Percentiles rank a stretch among this genome's conserved stretches.
These are phyloP conservation scores for Chaetophractus vellerosus DNA, from an alignment of 2,797 vertebrate genomes.

Conservation along the genomic window DNA sequence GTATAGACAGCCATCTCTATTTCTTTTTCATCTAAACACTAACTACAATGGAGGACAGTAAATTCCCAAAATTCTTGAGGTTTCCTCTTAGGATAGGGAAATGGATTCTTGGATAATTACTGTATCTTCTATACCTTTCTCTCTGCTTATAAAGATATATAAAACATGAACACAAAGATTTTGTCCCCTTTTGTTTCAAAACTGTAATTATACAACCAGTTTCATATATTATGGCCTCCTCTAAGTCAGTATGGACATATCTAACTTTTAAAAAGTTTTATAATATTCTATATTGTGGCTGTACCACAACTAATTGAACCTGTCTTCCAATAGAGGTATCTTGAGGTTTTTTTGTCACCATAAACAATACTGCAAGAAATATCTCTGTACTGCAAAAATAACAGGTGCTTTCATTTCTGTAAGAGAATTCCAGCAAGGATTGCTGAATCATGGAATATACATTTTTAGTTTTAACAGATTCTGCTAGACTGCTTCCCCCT, in stretches of 20 bases:
- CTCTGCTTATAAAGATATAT: neutral
- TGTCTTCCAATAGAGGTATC: neutral
- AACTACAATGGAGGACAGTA: fast-evolving
- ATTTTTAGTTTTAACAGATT: neutral
- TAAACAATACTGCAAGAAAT: neutral
- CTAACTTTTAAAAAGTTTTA: neutral
- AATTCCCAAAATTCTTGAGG: fast-evolving
- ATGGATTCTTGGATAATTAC: neutral
- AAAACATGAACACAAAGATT: neutral
- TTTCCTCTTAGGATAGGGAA: neutral
- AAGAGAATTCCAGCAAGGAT: neutral
- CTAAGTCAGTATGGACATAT: neutral
- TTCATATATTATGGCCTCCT: neutral
- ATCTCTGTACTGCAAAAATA: neutral
- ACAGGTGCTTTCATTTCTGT: neutral
- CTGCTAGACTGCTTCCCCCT: neutral
- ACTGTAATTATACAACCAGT: neutral
- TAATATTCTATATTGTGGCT: fast-evolving
- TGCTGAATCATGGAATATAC: neutral
- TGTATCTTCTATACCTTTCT: neutral
- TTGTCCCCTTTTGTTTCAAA: neutral
- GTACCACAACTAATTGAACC: neutral
- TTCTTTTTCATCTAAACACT: neutral
- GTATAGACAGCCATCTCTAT: neutral
- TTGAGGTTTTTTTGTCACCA: neutral